These are phyloP conservation scores for Drosophila yakuba DNA, from an alignment of 1,140 invertebrate species.

Conservation along the genomic window DNA sequence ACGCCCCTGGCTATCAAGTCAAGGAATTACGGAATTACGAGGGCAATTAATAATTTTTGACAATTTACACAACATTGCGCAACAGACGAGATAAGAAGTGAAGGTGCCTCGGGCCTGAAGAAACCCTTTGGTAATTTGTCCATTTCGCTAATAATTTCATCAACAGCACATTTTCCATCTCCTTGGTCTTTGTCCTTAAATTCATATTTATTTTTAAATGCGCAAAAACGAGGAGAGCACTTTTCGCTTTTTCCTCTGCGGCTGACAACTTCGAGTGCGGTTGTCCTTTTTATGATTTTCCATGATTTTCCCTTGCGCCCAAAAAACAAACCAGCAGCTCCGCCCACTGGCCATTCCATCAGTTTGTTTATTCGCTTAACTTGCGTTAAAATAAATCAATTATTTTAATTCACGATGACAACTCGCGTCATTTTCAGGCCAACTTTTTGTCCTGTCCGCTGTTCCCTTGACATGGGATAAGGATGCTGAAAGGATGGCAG, in stretches of 20 bases:
- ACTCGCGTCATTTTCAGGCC: constrained; percentile 75
- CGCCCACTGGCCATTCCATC: background rate
- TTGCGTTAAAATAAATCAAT: constrained; percentile 80
- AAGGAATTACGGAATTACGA: constrained; percentile 65
- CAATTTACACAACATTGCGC: constrained; percentile 81
- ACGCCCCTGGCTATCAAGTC: constrained; percentile 21
- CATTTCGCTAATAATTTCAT: constrained; percentile 53
- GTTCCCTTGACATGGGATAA: constrained; percentile 68
- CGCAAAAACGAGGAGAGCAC: background rate
- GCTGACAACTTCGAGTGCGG: constrained; percentile 60
- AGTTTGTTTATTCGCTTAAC: constrained; percentile 67
- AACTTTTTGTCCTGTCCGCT: constrained; percentile 43
- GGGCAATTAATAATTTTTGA: constrained; percentile 83
- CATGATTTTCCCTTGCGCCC: constrained; percentile 21
- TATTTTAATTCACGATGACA: constrained; percentile 81
- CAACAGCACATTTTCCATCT: constrained; percentile 13
- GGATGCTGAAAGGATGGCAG: constrained; percentile 10
- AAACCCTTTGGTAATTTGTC: constrained; percentile 43
- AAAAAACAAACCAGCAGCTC: constrained; percentile 16
- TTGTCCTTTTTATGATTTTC: constrained; percentile 52
- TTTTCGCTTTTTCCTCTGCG: constrained; percentile 30
- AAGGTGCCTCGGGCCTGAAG: background rate
- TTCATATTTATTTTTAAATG: constrained; percentile 28
- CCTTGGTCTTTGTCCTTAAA: constrained; percentile 21
- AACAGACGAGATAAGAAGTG: constrained; percentile 39